A percentile compares a stretch with the other conserved stretches of the same genome.
phyloP scores from a whole-genome alignment of 1,140 invertebrate genomes.

The Pteromalus puparum region DNA sequence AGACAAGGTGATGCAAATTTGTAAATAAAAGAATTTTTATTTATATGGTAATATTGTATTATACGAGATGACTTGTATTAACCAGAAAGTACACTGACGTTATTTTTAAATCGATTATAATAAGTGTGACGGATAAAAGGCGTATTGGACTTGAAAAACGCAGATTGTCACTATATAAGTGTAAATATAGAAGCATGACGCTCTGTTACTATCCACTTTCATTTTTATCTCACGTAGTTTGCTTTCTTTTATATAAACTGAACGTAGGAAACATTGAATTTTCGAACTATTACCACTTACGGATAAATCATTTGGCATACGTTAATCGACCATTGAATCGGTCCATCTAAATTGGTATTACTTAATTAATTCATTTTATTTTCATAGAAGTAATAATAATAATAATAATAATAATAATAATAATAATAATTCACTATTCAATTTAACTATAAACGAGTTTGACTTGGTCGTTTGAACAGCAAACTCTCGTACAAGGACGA shows the following conservation, averaged over 20 bases:
- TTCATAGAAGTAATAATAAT: neutral
- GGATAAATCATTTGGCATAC: constrained; percentile 23
- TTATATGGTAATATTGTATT: constrained; percentile 31
- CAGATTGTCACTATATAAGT: constrained; percentile 12
- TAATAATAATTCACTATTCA: constrained; percentile 23
- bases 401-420: neutral
- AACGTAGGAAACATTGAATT: constrained; percentile 26
- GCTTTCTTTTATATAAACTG: constrained; percentile 12
- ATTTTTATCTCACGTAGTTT: constrained; percentile 19
- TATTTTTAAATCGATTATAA: constrained; percentile 29
- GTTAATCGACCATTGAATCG: neutral
- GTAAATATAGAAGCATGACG: constrained; percentile 24
- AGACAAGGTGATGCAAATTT: constrained; percentile 29
- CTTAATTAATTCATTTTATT: constrained; percentile 2
- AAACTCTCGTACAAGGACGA: neutral
- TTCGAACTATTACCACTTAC: constrained; percentile 11
- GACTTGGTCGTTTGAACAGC: constrained; percentile 23
- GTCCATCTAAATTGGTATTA: constrained; percentile 1
- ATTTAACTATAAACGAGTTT: constrained; percentile 33
- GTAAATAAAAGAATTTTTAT: constrained; percentile 46
- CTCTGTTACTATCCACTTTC: constrained; percentile 23
- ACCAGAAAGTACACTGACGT: constrained; percentile 28
- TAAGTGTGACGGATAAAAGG: constrained; percentile 14
- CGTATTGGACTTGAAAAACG: neutral
- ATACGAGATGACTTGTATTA: constrained; percentile 32